Percentiles rank a stretch among this genome's conserved stretches.
phyloP scores from a whole-genome alignment of 2,888 invertebrate species.

The Melanchra persicariae region DNA sequence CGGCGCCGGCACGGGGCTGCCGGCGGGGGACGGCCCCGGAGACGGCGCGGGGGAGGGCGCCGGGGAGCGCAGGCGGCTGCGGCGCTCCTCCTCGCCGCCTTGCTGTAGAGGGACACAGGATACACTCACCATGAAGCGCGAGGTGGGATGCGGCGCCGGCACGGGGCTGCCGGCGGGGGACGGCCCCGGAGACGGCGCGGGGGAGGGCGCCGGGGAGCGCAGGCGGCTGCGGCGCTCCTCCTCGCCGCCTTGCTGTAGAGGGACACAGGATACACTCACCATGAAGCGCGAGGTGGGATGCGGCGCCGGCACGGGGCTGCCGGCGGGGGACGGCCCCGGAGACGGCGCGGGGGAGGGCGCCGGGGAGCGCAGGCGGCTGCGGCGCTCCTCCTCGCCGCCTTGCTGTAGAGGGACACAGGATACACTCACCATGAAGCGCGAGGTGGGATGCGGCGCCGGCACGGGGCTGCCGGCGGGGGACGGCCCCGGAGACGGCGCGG shows the following conservation, averaged over 20 bases:
- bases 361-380: constrained; percentile 90
- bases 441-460: constrained; percentile 82
- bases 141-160: no score
- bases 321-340: constrained; percentile 92
- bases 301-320: constrained; percentile 91
- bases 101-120: no score
- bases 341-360: constrained; percentile 90
- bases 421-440: constrained; percentile 79
- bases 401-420: constrained; percentile 21
- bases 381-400: constrained; percentile 52
- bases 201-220: no score
- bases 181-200: no score
- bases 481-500: constrained; percentile 91
- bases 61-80: no score
- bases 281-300: constrained; percentile 79
- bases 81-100: no score
- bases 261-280: constrained; percentile 61
- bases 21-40: no score
- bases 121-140: no score
- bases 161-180: no score
- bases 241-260: no score
- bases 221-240: no score
- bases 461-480: constrained; percentile 93
- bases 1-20: constrained; percentile 83
- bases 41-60: no score